Base-by-base conservation (phyloP, 2,888 invertebrate genomes). In the Hermaeophaga mercurialis region DNA sequence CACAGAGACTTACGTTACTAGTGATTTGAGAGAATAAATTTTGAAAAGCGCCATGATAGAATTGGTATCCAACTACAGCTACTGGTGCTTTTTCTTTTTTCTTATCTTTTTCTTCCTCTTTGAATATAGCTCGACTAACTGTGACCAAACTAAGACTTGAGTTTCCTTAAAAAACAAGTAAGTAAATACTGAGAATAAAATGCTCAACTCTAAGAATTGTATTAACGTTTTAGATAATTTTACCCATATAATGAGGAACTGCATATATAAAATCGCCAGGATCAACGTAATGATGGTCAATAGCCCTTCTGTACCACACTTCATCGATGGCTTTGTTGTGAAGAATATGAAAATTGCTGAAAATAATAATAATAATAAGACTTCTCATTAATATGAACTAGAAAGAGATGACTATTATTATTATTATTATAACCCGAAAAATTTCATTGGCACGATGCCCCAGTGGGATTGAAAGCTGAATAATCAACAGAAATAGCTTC, bases 261-360 rank as follows among this genome's bases (percentile, higher is more conserved):
- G 89, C 87, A 76, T 90, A 94, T 0, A 94, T 90, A 74, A 91
- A 94, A 68, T 90, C 90, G 22, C 87, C 84, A 0, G 88, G 85
- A 63, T 91, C 84, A 9, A 88, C 80, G 71, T 88, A 88, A 77
- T 93, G 87, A 68, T 92, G 91, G 66, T 94, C 92, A 0, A 94
- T 92, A 0, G 94, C 93, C 9, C 93, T 83, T 60, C 87, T 87
- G 74, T 94, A 94, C 92, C 93, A 94, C 12, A 90, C 83, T 75
- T 94, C 94, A 73, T 94, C 93, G 43, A 91, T 92, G 1, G 94
- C 88, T 43, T 85, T 83, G 3, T 87, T 86, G 78, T 90, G 88
- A 48, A 85, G 80, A 61, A 86, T 85, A 59, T 89, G 88, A 70
- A 93, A 93, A 67, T 85, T 85, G 47, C 89, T 89, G 70, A 8